Conservation (phyloP, 2,113 vertebrate genomes). For the Columba livia region DNA sequence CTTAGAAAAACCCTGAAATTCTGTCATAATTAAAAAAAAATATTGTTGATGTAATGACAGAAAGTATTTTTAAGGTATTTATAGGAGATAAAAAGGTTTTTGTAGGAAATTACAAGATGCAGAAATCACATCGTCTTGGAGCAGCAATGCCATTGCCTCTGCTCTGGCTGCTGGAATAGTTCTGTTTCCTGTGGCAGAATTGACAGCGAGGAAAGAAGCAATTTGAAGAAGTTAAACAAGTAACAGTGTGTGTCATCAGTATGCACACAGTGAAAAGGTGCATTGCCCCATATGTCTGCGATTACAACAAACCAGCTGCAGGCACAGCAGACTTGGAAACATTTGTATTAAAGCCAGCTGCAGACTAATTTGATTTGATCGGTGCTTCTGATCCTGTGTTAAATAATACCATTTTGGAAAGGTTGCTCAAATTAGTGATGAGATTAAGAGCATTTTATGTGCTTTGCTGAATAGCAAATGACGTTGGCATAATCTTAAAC, state of each 20-base stretch:
- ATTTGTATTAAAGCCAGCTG: background rate
- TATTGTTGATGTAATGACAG: background rate
- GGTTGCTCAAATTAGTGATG: background rate
- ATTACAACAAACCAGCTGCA: background rate
- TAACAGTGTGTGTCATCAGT: background rate
- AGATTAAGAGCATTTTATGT: background rate
- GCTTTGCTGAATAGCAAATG: background rate
- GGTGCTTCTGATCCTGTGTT: background rate
- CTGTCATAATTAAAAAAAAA: background rate
- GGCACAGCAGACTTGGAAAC: background rate
- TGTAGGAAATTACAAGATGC: background rate
- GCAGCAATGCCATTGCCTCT: background rate
- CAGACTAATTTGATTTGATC: background rate
- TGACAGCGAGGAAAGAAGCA: background rate
- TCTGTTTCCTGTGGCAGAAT: background rate
- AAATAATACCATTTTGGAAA: background rate
- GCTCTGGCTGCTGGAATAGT: background rate
- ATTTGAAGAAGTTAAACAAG: background rate
- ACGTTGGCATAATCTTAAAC: background rate
- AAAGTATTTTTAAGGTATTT: background rate
- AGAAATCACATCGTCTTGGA: background rate
- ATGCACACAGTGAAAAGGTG: background rate
- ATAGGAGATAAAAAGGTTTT: background rate
- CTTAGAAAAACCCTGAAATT: background rate
- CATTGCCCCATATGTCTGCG: background rate